A percentile compares a stretch with the other conserved stretches of the same genome.
Conservation (phyloP, 2,797 vertebrate species). For the Thripadectes ignobilis region DNA sequence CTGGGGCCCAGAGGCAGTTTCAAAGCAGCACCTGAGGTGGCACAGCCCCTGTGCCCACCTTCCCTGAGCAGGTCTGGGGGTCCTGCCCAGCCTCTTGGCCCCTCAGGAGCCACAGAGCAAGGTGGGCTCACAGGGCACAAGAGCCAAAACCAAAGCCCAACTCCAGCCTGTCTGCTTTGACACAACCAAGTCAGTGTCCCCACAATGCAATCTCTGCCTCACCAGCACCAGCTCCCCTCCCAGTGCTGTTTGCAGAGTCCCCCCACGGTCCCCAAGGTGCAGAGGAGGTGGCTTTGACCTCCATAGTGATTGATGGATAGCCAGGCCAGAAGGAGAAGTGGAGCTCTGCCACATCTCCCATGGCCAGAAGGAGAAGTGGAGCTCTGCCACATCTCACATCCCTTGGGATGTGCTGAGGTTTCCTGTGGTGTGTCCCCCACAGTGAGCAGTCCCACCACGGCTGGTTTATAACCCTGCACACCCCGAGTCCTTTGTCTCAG, state of each 20-base stretch:
- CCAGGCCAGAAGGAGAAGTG: neutral
- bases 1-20: neutral
- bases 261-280: accelerated
- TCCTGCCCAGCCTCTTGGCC: neutral
- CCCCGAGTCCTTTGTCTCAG: too few species aligned
- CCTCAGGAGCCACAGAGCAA: neutral
- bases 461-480: too few species aligned
- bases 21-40: neutral
- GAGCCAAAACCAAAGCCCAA: neutral
- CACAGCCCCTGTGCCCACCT: neutral
- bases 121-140: too few species aligned
- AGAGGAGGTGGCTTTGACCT: neutral
- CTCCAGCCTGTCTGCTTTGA: neutral
- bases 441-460: too few species aligned
- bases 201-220: neutral
- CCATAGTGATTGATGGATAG: accelerated
- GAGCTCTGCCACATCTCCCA: neutral
- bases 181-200: neutral
- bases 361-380: neutral
- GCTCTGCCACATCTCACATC: too few species aligned
- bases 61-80: accelerated
- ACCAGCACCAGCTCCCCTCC: neutral
- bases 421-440: too few species aligned
- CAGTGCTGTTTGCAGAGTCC: neutral
- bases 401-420: too few species aligned